Conservation (phyloP, 2,888 invertebrate genomes). For the Nephrotoma flavescens region DNA sequence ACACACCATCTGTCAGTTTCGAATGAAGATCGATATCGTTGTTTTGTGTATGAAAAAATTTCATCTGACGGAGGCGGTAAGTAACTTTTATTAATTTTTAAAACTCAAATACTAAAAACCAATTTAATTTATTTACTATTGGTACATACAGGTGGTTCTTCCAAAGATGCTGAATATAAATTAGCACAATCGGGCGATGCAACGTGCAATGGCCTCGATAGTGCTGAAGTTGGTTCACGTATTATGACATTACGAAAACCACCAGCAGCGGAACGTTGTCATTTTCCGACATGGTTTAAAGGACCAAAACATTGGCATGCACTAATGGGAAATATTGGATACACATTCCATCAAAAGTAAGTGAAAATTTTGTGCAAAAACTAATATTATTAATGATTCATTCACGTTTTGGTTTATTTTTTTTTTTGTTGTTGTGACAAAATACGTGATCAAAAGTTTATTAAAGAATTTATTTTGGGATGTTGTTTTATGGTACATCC, state of each 20-base stretch:
- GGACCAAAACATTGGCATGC: constrained; percentile 79
- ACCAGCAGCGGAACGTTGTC: constrained; percentile 42
- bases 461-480: background rate
- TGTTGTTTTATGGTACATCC: background rate
- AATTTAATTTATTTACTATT: background rate
- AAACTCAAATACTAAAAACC: background rate
- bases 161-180: constrained; percentile 54
- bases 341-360: constrained; percentile 63
- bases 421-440: background rate
- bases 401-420: background rate
- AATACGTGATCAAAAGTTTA: background rate
- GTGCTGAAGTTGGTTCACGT: constrained; percentile 47
- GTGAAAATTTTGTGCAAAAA: constrained; percentile 6
- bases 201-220: constrained; percentile 83
- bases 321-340: constrained; percentile 69
- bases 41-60: constrained; percentile 87
- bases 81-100: constrained; percentile 13
- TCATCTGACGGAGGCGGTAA: constrained; percentile 39
- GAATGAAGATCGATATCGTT: constrained; percentile 85
- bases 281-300: constrained; percentile 78
- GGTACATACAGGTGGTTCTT: constrained; percentile 25
- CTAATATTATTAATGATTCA: background rate
- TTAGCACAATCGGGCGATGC: constrained; percentile 88
- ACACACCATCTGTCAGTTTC: constrained; percentile 80
- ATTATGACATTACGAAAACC: constrained; percentile 33